Evolutionary conservation across 53 echinoderm and acorn worm genomes (phyloP).

Genomic region (Astropecten irregularis): DNA sequence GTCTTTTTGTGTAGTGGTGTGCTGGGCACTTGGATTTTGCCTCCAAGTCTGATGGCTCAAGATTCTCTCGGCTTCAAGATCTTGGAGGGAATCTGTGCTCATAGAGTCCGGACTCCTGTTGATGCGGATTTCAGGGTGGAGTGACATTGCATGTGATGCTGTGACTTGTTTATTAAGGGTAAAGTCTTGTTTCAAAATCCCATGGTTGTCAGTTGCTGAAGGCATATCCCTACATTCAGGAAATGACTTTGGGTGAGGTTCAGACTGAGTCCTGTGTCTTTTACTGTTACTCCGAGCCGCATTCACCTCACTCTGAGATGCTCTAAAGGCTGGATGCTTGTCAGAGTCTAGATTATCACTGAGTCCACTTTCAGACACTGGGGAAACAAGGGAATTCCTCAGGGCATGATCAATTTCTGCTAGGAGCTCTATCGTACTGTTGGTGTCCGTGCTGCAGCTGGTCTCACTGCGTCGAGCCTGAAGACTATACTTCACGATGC

Average conservation of each 20-base stretch:
- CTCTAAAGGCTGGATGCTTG: background rate
- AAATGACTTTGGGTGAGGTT: conserved; percentile 14
- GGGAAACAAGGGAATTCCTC: conserved; percentile 74
- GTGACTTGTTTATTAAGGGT: background rate
- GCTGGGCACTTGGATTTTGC: no score
- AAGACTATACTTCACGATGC: conserved; percentile 20
- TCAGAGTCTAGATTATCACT: background rate
- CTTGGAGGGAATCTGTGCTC: conserved; percentile 40
- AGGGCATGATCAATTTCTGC: conserved; percentile 85
- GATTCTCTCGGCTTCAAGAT: background rate
- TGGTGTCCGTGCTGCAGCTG: conserved; percentile 60
- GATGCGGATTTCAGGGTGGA: conserved; percentile 27
- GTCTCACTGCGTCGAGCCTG: conserved; percentile 13
- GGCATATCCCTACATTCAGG: background rate
- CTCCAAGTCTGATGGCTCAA: background rate
- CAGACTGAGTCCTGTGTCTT: conserved; percentile 26
- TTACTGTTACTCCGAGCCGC: background rate
- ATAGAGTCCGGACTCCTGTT: conserved; percentile 23
- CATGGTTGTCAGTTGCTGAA: background rate
- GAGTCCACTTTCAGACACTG: conserved; percentile 50
- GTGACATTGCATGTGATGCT: background rate
- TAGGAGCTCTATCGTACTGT: conserved; percentile 75
- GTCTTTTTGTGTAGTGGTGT: background rate
- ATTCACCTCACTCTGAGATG: background rate
- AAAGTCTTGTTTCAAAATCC: background rate